Conservation (phyloP, 2,888 invertebrate genomes). For the Myathropa florea region DNA sequence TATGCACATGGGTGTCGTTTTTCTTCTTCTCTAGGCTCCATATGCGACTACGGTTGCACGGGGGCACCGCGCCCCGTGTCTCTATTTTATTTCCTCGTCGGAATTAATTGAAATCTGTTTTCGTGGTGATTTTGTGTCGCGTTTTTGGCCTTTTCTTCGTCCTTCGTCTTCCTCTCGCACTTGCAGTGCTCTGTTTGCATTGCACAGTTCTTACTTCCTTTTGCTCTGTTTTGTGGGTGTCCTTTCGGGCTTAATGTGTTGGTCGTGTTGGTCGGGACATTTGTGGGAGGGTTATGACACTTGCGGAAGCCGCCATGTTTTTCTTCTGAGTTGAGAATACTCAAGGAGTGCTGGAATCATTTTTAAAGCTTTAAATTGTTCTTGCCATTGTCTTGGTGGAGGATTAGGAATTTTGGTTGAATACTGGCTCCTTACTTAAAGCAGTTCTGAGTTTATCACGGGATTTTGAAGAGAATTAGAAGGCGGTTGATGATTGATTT, state of each 20-base stretch:
- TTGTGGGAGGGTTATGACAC: slow-evolving; percentile 69
- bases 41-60: slow-evolving; percentile 53
- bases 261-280: slow-evolving; percentile 62
- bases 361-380: neutral
- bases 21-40: slow-evolving; percentile 47
- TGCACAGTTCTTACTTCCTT: slow-evolving; percentile 13
- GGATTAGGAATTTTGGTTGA: neutral
- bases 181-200: slow-evolving; percentile 28
- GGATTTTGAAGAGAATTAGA: too few relatives aligned
- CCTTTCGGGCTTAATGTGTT: slow-evolving; percentile 41
- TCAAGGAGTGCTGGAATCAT: neutral
- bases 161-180: slow-evolving; percentile 16
- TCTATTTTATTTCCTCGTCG: slow-evolving; percentile 67
- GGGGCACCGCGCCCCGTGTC: too few relatives aligned
- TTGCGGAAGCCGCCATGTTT: slow-evolving; percentile 62
- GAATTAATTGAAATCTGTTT: slow-evolving; percentile 69
- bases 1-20: slow-evolving; percentile 55
- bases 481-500: too few relatives aligned
- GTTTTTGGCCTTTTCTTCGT: slow-evolving; percentile 22
- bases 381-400: neutral
- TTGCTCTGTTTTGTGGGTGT: slow-evolving; percentile 14
- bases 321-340: neutral
- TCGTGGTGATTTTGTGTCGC: slow-evolving; percentile 49
- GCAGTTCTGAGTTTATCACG: too few relatives aligned
- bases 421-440: too few relatives aligned